Evolutionary conservation across 2,888 invertebrate species (phyloP), one percentile per base, ranked within the genome.

Genomic region (Lasioglossum pauxillum): DNA sequence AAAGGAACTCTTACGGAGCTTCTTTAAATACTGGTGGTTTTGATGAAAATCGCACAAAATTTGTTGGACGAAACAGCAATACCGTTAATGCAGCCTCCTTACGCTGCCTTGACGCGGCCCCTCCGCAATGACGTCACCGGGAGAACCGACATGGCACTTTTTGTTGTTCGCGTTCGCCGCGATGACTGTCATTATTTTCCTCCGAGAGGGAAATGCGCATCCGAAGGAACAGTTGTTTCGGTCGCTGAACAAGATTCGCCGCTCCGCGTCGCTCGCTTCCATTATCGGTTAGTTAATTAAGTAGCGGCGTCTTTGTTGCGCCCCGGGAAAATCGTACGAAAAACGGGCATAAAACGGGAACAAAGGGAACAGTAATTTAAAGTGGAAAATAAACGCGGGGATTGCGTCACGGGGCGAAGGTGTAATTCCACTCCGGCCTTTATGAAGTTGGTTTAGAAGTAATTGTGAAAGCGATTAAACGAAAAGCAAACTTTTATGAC

Each of bases 61-160:
- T 69, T 79, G 85, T 85, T 80, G 85, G 79, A 85, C 84, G 76
- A 85, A 76, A 85, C 75, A 69, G 79, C 84, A 84, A 79, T 73
- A 78, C 31, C 67, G 67, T 64, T 85, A 85, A 85, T 79, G 79
- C 79, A 73, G 49, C 73, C 79, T 41, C 57, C 76, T 79, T 76
- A 73, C 57, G 73, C 57, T 38, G 75, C 72, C 72, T 73, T 84
- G 67, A 84, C 85, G 76, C 84, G 79, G 41, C 46, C 76, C 57
- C 79, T 31, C 8, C n/a, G 85, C 73, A 84, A 31, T 84, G 73
- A 80, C 79, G 84, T 85, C 85, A 75, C 46, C 44, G 44, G 3
- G 14, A 44, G 14, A 44, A 44, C 41, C 64, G n/a, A 69, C 73
- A 27, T 8, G 78, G 64, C 41, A 71, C 49, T 19, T 23, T 84